A percentile compares a stretch with the other conserved stretches of the same genome.
Conservation (phyloP, 2,797 vertebrate genomes). For the Ctenopoma kingsleyae region DNA sequence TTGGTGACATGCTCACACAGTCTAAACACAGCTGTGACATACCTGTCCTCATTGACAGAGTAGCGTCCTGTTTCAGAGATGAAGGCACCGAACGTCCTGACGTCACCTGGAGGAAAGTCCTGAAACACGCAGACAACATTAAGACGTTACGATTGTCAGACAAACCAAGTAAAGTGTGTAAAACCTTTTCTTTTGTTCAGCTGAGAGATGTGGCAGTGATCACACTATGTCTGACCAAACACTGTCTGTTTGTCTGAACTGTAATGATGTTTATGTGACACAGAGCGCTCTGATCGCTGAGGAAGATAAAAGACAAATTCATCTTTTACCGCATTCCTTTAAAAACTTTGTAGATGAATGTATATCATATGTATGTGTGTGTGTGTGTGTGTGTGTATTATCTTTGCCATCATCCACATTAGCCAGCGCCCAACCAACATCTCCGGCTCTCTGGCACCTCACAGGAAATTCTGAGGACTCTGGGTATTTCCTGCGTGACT, state of each 20-base stretch:
- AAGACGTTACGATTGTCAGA: background rate
- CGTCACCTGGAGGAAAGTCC: constrained; percentile 83
- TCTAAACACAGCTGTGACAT: background rate
- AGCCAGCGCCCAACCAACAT: constrained; percentile 63
- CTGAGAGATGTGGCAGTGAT: background rate
- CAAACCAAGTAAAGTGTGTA: no score
- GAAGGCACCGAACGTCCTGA: constrained; percentile 68
- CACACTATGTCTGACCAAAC: constrained; percentile 28
- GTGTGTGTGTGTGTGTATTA: constrained; percentile 19
- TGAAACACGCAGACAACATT: constrained; percentile 67
- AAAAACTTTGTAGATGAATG: constrained; percentile 8
- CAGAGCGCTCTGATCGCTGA: constrained; percentile 17
- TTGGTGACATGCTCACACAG: background rate
- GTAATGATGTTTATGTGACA: constrained; percentile 56
- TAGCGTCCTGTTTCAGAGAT: constrained; percentile 71
- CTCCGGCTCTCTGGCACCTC: constrained; percentile 74
- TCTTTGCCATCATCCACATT: constrained; percentile 68
- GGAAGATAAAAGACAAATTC: constrained; percentile 26
- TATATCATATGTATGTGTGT: constrained; percentile 11
- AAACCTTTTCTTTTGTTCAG: background rate
- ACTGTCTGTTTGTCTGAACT: constrained; percentile 26
- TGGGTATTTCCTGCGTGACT: constrained; percentile 74
- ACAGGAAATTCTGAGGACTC: constrained; percentile 78
- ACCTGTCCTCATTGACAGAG: constrained; percentile 82
- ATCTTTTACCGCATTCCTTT: constrained; percentile 40